Conservation (phyloP, 2,113 vertebrate species). For the Myotis lucifugus region DNA sequence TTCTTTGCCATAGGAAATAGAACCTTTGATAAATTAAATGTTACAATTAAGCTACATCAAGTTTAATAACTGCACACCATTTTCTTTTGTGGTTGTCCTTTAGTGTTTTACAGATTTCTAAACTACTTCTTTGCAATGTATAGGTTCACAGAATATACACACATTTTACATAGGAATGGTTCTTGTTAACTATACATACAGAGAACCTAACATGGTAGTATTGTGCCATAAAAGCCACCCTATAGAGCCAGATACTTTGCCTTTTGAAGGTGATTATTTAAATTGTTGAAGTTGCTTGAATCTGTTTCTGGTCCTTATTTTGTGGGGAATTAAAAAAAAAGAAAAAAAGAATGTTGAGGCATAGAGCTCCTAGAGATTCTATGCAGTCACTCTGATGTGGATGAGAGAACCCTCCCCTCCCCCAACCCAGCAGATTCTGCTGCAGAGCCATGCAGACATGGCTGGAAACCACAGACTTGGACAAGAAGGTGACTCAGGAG, state of each 20-base stretch:
- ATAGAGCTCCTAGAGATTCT: constrained; percentile 38
- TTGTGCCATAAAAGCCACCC: not conserved
- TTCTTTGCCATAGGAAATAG: constrained; percentile 81
- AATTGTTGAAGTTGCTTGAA: not conserved
- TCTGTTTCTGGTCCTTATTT: not conserved
- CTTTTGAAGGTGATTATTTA: not conserved
- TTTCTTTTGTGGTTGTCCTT: constrained; percentile 59
- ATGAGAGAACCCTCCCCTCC: not conserved
- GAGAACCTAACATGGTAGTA: not conserved
- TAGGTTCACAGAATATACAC: constrained; percentile 37
- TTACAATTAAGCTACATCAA: constrained; percentile 51
- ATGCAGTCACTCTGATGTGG: constrained; percentile 61
- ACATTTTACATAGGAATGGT: constrained; percentile 39
- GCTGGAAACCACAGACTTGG: constrained; percentile 53
- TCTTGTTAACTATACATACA: constrained; percentile 20
- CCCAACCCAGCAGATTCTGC: not conserved
- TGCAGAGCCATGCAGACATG: constrained; percentile 64
- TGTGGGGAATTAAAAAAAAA: constrained; percentile 17
- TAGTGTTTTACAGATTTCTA: constrained; percentile 53
- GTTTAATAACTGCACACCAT: constrained; percentile 38
- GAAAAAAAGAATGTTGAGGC: constrained; percentile 62
- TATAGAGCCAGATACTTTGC: not conserved
- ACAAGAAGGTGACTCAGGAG: constrained; percentile 61
- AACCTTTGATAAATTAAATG: constrained; percentile 59
- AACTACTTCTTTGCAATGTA: not conserved